Evolutionary conservation across 2,888 invertebrate species (phyloP).

Genomic region (Lepas anatifera): DNA sequence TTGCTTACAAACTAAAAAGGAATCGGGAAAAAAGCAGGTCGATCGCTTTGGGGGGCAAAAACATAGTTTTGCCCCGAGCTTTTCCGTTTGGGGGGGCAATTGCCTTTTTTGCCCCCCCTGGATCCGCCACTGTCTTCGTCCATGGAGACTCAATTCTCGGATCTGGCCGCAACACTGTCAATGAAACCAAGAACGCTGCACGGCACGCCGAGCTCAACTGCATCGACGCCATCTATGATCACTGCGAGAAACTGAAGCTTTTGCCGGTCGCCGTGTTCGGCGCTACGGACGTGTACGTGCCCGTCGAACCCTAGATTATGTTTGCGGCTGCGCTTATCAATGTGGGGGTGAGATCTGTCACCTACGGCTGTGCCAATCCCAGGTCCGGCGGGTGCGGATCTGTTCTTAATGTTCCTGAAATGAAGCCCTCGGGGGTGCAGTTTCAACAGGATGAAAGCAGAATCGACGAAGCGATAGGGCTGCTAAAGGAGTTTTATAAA

Average conservation of each 20-base stretch:
- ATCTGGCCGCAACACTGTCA: slow-evolving; percentile 75
- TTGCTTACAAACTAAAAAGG: no score
- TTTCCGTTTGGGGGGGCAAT: no score
- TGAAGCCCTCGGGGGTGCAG: background rate
- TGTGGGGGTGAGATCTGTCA: slow-evolving; percentile 56
- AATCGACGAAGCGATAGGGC: slow-evolving; percentile 64
- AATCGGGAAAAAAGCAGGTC: no score
- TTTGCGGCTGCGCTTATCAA: slow-evolving; percentile 57
- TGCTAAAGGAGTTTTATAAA: slow-evolving; percentile 89
- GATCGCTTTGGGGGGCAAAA: no score
- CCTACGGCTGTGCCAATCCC: slow-evolving; percentile 90
- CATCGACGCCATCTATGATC: slow-evolving; percentile 60
- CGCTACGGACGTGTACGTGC: slow-evolving; percentile 56
- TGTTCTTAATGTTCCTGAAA: slow-evolving; percentile 57
- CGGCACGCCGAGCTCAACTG: slow-evolving; percentile 93
- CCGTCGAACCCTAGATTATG: slow-evolving; percentile 99
- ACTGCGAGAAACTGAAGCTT: slow-evolving; percentile 38
- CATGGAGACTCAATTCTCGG: slow-evolving; percentile 58
- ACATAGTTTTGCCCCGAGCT: no score
- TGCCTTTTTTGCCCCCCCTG: no score
- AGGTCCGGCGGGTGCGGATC: slow-evolving; percentile 91
- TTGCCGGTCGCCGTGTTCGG: slow-evolving; percentile 42
- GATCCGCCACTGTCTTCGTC: no score
- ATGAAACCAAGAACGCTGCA: slow-evolving; percentile 85
- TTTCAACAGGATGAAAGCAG: background rate